Evolutionary conservation across 1,140 invertebrate species (phyloP), one percentile per base, ranked within the genome.

Genomic region (Brachionus rubens): DNA sequence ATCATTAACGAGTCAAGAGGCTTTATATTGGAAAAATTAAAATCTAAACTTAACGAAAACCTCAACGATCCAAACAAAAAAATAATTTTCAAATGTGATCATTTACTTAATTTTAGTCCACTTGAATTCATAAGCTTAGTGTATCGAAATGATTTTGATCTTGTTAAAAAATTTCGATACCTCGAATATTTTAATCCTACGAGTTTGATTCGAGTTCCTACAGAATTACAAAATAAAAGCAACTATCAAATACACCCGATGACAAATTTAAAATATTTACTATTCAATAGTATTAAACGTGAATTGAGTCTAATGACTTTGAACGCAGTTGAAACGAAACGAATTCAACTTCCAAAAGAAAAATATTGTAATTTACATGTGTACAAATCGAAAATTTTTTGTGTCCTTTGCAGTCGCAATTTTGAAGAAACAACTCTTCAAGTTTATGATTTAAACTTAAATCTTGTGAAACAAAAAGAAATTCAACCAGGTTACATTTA

Each of bases 371-470:
- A 65, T 41, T 43, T 65, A 21, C 59, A 65, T 26, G 36, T 65
- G 9, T 65, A 65, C 12, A 28, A 65, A 21, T 65, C 59, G 1
- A 65, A 65, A 41, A 41, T 65, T 10, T 65, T 65, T 43, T 19
- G 10, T 10, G 33, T 43, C 12, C 24, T 41, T 40, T 65, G 59
- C 14, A 65, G 21, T 43, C 26, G 19, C 16, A 43, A 65, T 46
- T 65, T 65, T 43, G 40, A 65, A 9, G 30, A 65, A 43, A 24
- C 36, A 12, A 24, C 24, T 40, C 12, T 65, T 0, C 40, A 65
- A 43, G 21, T 65, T 24, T 65, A 43, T 14, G 59, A 65, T n/a
- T 65, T 65, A 12, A 65, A 43, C n/a, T 65, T 65, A 10, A 65
- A 65, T 65, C 36, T 65, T 24, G 7, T 65, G 0, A 65, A 65